Percentiles rank a stretch among this genome's conserved stretches.
Conservation (phyloP, 2,113 vertebrate genomes). For the Gallinago paraguaiae region DNA sequence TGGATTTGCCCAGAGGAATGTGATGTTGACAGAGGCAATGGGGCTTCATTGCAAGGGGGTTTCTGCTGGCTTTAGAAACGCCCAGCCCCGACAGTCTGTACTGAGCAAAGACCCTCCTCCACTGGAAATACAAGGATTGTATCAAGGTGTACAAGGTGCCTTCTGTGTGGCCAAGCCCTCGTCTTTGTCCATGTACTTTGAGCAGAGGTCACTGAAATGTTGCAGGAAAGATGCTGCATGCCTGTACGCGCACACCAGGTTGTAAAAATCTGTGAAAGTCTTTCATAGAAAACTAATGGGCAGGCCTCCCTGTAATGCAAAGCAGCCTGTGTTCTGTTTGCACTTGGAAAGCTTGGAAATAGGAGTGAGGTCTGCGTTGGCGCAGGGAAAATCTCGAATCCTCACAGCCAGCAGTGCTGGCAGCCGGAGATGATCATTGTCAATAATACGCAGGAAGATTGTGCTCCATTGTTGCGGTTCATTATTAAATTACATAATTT, state of each 20-base stretch:
- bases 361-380: slow-evolving; percentile 37
- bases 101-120: neutral
- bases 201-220: neutral
- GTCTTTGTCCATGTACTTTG: neutral
- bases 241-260: neutral
- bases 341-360: slow-evolving; percentile 52
- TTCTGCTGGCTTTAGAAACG: neutral
- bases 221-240: neutral
- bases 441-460: slow-evolving; percentile 62
- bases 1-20: neutral
- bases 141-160: neutral
- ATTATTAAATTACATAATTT: slow-evolving; percentile 76
- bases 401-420: slow-evolving; percentile 60
- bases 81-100: neutral
- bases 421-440: slow-evolving; percentile 56
- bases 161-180: neutral
- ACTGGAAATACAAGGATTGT: neutral
- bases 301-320: slow-evolving; percentile 44
- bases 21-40: neutral
- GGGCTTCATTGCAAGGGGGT: neutral
- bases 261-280: slow-evolving; percentile 32
- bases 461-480: slow-evolving; percentile 63
- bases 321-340: slow-evolving; percentile 53
- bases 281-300: slow-evolving; percentile 41
- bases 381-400: slow-evolving; percentile 30